A percentile compares a stretch with the other conserved stretches of the same genome.
Evolutionary conservation across 1,140 invertebrate genomes (phyloP).

Genomic region (Achroia grisella): DNA sequence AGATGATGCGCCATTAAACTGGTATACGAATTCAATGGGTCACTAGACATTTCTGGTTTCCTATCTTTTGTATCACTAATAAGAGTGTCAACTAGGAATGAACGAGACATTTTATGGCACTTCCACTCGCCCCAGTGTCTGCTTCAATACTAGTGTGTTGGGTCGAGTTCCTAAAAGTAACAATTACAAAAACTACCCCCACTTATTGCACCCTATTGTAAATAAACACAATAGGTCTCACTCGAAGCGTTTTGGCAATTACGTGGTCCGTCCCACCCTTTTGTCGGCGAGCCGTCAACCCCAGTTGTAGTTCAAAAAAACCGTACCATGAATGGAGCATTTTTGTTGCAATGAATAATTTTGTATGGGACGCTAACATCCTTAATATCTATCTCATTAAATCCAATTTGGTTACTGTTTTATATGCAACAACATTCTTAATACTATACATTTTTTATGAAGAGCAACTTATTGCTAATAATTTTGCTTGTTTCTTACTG

Average conservation of each 20-base stretch:
- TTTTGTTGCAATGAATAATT: conserved; percentile 72
- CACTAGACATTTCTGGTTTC: conserved; percentile 50
- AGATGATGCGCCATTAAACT: conserved; percentile 42
- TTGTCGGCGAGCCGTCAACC: conserved; percentile 62
- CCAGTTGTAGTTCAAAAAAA: conserved; percentile 56
- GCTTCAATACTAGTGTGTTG: conserved; percentile 40
- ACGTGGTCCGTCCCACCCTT: conserved; percentile 68
- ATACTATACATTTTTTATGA: conserved; percentile 12
- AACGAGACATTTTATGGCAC: conserved; percentile 78
- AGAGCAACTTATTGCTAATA: no score
- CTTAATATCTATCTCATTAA: conserved; percentile 68
- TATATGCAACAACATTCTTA: conserved; percentile 21
- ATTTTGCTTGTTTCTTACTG: no score
- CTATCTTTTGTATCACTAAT: conserved; percentile 77
- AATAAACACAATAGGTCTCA: conserved; percentile 65
- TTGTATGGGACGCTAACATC: conserved; percentile 62
- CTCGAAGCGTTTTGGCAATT: conserved; percentile 71
- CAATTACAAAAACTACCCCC: conserved; percentile 72
- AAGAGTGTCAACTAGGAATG: conserved; percentile 83
- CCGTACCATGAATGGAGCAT: conserved; percentile 58
- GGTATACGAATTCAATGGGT: conserved; percentile 45
- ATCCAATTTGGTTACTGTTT: conserved; percentile 62
- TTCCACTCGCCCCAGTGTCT: conserved; percentile 24
- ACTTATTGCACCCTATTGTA: conserved; percentile 66
- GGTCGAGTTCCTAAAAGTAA: conserved; percentile 52